Evolutionary conservation across 2,888 invertebrate species (phyloP).

Genomic region (Ganaspis brasiliensis): DNA sequence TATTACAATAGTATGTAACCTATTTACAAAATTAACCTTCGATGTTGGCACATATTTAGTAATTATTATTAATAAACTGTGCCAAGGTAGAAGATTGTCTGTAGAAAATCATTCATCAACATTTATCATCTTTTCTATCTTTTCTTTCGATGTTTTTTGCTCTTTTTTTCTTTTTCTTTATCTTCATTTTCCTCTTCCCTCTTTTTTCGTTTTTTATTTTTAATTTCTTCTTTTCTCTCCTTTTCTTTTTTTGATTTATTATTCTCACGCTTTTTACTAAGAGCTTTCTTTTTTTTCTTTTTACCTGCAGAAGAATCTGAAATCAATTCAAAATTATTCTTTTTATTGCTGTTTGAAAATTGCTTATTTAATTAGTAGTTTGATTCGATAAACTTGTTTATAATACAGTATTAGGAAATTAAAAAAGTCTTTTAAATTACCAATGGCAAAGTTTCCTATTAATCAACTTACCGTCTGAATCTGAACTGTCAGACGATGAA

Average conservation of each 20-base stretch:
- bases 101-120: neutral
- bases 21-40: constrained; percentile 3
- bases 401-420: too few species aligned
- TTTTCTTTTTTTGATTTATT: constrained; percentile 44
- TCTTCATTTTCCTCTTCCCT: constrained; percentile 42
- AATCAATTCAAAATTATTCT: constrained; percentile 39
- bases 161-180: neutral
- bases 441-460: neutral
- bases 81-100: neutral
- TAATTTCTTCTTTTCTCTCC: constrained; percentile 43
- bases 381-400: too few species aligned
- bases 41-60: neutral
- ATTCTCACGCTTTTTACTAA: constrained; percentile 36
- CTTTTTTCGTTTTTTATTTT: constrained; percentile 44
- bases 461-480: constrained; percentile 46
- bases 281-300: constrained; percentile 47
- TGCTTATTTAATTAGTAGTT: too few species aligned
- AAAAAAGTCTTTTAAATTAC: neutral
- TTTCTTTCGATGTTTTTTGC: neutral
- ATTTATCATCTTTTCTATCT: neutral
- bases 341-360: too few species aligned
- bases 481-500: constrained; percentile 57
- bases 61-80: neutral
- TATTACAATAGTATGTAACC: constrained; percentile 3
- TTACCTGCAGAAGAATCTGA: constrained; percentile 51